phyloP scores from a whole-genome alignment of 2,113 vertebrate species.

The Typhlomys cinereus region DNA sequence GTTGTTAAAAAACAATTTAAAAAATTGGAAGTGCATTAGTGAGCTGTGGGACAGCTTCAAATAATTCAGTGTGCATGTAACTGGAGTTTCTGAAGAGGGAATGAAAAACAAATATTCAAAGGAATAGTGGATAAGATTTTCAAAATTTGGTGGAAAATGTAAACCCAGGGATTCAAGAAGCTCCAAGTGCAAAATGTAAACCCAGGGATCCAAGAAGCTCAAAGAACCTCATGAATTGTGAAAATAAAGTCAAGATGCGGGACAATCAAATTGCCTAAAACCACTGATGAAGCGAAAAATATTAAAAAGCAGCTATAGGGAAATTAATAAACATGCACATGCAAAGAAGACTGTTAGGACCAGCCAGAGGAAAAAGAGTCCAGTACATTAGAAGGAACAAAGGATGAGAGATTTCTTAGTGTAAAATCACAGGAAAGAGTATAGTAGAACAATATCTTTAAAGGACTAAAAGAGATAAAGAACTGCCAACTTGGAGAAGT shows the following conservation, averaged over 20 bases:
- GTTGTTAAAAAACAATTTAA: background rate
- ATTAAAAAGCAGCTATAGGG: background rate
- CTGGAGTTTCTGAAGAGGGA: background rate
- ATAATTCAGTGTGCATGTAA: background rate
- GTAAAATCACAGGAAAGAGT: conserved; percentile 26
- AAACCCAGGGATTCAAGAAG: background rate
- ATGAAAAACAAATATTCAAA: conserved; percentile 28
- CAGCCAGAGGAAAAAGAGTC: background rate
- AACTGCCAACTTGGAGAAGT: background rate
- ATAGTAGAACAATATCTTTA: background rate
- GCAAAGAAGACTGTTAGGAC: background rate
- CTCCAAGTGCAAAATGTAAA: conserved; percentile 27
- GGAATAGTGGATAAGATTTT: background rate
- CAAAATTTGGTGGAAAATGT: conserved; percentile 25
- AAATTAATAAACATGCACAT: background rate
- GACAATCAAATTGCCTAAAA: conserved; percentile 11
- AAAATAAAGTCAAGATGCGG: background rate
- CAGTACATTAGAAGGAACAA: conserved; percentile 12
- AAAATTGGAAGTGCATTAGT: background rate
- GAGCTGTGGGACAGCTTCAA: background rate
- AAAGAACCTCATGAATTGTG: conserved; percentile 28
- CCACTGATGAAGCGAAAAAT: conserved; percentile 41
- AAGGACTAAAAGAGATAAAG: conserved; percentile 13
- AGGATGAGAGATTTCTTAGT: background rate
- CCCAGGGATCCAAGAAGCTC: background rate